A percentile compares a stretch with the other conserved stretches of the same genome.
These are phyloP conservation scores for Conus canariensis DNA, from an alignment of 2,888 invertebrate species.

Conservation along the genomic window DNA sequence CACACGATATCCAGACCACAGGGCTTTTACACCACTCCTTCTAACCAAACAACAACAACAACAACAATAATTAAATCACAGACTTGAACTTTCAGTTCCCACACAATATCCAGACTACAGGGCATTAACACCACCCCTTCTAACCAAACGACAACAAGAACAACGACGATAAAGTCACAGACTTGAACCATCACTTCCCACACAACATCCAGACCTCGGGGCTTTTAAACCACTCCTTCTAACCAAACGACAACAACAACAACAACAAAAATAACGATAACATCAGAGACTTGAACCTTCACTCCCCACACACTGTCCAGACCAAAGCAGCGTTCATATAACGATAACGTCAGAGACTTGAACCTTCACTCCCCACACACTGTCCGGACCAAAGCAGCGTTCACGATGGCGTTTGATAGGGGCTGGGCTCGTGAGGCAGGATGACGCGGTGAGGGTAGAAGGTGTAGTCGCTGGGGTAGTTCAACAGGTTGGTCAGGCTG, in stretches of 20 bases:
- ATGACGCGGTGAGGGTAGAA: conserved; percentile 96
- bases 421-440: conserved; percentile 90
- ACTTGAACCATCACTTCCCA: neutral
- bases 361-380: neutral
- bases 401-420: conserved; percentile 11
- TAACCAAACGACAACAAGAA: too few species aligned
- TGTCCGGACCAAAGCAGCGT: neutral
- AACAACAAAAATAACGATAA: neutral
- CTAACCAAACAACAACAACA: too few species aligned
- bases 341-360: neutral
- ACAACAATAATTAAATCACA: too few species aligned
- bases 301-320: neutral
- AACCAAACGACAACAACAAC: neutral
- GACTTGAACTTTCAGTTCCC: too few species aligned
- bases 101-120: too few species aligned
- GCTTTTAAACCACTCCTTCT: too few species aligned
- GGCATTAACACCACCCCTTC: too few species aligned
- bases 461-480: conserved; percentile 92
- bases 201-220: neutral
- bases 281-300: neutral
- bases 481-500: conserved; percentile 68
- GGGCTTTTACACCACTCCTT: too few species aligned
- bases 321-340: neutral
- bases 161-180: neutral
- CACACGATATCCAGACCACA: too few species aligned